These are phyloP conservation scores for Thaleichthys pacificus DNA, from an alignment of 2,797 vertebrate genomes.

Conservation along the genomic window DNA sequence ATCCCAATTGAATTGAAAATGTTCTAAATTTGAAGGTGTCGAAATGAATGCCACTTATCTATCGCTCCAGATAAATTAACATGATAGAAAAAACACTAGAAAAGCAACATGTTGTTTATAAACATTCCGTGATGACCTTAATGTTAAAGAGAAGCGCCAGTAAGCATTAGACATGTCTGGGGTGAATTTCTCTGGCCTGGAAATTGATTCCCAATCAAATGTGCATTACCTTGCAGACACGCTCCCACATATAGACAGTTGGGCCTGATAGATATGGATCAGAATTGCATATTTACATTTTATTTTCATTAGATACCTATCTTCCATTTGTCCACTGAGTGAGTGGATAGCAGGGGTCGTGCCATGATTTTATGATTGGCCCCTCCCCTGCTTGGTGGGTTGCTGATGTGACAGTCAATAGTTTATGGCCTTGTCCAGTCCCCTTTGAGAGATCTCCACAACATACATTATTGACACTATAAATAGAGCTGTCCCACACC, in stretches of 20 bases:
- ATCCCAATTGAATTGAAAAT: background rate
- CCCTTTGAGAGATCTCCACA: conserved; percentile 28
- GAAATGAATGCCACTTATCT: background rate
- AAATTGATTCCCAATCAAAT: conserved; percentile 46
- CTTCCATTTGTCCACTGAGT: conserved; percentile 19
- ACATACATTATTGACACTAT: conserved; percentile 48
- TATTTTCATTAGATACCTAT: conserved; percentile 51
- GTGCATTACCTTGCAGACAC: conserved; percentile 11
- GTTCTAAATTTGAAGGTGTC: background rate
- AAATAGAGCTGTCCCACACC: conserved; percentile 25
- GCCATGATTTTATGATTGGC: conserved; percentile 29
- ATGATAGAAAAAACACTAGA: background rate
- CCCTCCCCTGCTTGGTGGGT: conserved; percentile 39
- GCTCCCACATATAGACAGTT: conserved; percentile 30
- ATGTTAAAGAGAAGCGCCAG: conserved; percentile 21
- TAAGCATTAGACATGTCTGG: conserved; percentile 6
- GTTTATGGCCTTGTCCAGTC: conserved; percentile 29
- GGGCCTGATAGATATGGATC: conserved; percentile 37
- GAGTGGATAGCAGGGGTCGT: conserved; percentile 17
- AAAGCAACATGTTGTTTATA: conserved; percentile 17
- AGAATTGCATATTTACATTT: conserved; percentile 53
- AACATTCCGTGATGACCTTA: conserved; percentile 12
- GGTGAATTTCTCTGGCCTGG: conserved; percentile 42
- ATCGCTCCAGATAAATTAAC: background rate
- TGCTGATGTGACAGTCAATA: conserved; percentile 44